Conservation (phyloP, 1,140 invertebrate genomes). For the Diuraphis noxia region DNA sequence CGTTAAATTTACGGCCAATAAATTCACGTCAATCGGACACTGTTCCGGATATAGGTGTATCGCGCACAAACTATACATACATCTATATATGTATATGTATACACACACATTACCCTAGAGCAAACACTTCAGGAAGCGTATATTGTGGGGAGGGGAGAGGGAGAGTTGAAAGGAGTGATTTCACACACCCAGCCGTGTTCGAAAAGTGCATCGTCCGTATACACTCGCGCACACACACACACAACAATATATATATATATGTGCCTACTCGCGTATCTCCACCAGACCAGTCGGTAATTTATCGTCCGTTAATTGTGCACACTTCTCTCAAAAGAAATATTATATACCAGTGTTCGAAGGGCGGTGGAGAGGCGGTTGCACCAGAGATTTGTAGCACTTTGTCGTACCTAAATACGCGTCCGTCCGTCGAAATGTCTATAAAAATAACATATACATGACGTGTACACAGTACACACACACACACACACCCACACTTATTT, state of each 20-base stretch:
- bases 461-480: background rate
- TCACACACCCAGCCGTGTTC: background rate
- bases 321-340: background rate
- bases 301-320: constrained; percentile 36
- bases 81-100: background rate
- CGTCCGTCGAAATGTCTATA: background rate
- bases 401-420: background rate
- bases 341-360: background rate
- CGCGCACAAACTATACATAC: background rate
- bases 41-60: background rate
- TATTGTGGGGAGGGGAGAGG: too few species aligned
- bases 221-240: background rate
- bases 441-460: background rate
- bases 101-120: background rate
- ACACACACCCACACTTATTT: background rate
- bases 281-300: background rate
- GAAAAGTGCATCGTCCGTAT: background rate
- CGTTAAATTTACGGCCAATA: constrained; percentile 49
- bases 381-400: background rate
- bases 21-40: constrained; percentile 34
- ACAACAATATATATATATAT: background rate
- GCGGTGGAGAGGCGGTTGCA: background rate
- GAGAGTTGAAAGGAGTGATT: background rate
- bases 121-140: background rate
- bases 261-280: background rate